Percentiles rank a stretch among this genome's conserved stretches.
phyloP scores from a whole-genome alignment of 1,140 invertebrate species.

The Agrypnia vestita region DNA sequence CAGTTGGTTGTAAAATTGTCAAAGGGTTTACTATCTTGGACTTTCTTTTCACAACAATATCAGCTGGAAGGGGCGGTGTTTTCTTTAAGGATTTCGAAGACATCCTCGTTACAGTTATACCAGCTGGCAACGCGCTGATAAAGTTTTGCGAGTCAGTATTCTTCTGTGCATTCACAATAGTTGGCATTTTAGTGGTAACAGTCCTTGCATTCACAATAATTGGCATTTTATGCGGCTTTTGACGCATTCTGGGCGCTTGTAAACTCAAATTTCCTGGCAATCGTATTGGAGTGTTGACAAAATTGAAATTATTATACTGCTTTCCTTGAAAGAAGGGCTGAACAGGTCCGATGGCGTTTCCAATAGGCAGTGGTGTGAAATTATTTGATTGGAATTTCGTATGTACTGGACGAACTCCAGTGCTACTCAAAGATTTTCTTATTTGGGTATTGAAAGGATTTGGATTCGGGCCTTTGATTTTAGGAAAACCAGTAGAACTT shows the following conservation, averaged over 20 bases:
- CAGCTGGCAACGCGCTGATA: slow-evolving; percentile 34
- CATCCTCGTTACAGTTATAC: slow-evolving; percentile 40
- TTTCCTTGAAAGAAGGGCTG: not conserved
- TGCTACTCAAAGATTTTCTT: not conserved
- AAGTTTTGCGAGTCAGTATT: slow-evolving; percentile 7
- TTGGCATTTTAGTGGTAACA: not conserved
- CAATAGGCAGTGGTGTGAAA: too few species aligned
- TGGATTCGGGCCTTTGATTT: not conserved
- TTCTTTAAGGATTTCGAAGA: not conserved
- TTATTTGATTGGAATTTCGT: not conserved
- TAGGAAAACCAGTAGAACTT: not conserved
- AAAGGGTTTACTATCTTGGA: not conserved
- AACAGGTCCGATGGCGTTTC: not conserved
- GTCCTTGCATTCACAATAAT: not conserved
- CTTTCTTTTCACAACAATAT: slow-evolving; percentile 33
- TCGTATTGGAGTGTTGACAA: not conserved
- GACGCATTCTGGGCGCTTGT: not conserved
- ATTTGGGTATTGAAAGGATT: not conserved
- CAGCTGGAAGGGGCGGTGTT: slow-evolving; percentile 11
- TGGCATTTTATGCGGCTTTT: not conserved
- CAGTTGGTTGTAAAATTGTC: not conserved
- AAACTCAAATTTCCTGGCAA: not conserved
- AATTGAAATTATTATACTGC: not conserved
- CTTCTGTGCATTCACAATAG: not conserved
- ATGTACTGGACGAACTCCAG: not conserved